These are phyloP conservation scores for Sinocyclocheilus anophthalmus DNA, from an alignment of 2,113 vertebrate genomes.

Conservation along the genomic window DNA sequence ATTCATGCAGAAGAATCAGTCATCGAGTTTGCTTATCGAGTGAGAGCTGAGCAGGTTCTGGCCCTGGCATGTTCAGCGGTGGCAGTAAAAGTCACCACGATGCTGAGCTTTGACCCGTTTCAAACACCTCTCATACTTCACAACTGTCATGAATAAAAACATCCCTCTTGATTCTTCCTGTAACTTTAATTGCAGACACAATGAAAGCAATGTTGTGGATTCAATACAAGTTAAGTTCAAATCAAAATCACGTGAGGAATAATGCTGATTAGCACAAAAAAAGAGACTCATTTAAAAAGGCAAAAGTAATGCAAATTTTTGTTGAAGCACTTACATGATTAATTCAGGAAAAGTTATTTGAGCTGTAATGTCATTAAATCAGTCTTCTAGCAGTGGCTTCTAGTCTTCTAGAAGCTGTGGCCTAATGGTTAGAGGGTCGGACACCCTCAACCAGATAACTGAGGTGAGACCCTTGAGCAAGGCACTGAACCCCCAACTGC, in stretches of 20 bases:
- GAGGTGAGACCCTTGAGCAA: too few relatives aligned
- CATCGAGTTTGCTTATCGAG: not conserved
- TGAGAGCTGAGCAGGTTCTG: not conserved
- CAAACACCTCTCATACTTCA: not conserved
- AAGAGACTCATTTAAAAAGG: not conserved
- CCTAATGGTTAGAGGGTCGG: too few relatives aligned
- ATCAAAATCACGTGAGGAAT: not conserved
- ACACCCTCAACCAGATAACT: too few relatives aligned
- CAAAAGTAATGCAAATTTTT: too few relatives aligned
- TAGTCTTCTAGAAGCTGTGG: too few relatives aligned
- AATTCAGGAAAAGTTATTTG: too few relatives aligned
- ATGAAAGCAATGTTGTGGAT: not conserved
- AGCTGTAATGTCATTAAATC: too few relatives aligned
- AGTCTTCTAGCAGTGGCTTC: too few relatives aligned
- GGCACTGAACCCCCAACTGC: too few relatives aligned
- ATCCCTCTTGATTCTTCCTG: not conserved
- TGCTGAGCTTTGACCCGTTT: not conserved
- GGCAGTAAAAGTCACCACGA: not conserved
- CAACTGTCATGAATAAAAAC: not conserved
- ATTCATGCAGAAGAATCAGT: constrained; percentile 15
- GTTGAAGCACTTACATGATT: too few relatives aligned
- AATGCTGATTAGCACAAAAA: not conserved
- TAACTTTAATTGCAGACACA: not conserved
- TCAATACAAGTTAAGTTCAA: not conserved
- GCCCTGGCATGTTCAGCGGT: not conserved